Percentiles rank a stretch among this genome's conserved stretches.
Evolutionary conservation across 2,113 vertebrate genomes (phyloP).

Genomic region (Stegastes partitus): DNA sequence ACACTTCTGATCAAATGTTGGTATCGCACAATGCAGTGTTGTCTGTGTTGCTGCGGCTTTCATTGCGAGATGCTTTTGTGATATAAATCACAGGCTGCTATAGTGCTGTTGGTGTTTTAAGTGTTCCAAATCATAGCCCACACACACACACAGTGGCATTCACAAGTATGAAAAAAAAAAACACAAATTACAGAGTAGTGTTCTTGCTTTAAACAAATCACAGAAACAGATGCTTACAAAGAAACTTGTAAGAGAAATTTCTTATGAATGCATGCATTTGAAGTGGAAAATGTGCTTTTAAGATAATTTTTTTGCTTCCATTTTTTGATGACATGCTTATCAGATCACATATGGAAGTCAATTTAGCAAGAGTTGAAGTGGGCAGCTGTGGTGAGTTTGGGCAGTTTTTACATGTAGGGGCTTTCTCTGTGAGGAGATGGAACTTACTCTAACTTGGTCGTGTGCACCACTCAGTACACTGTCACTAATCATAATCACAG

Average conservation of each 20-base stretch:
- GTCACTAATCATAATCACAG: too few relatives aligned
- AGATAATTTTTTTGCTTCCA: background rate
- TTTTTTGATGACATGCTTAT: too few relatives aligned
- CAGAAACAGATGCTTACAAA: conserved; percentile 17
- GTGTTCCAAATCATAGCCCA: conserved; percentile 38
- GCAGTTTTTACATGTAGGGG: background rate
- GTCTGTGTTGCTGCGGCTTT: conserved; percentile 23
- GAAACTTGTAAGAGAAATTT: background rate
- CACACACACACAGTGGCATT: conserved; percentile 30
- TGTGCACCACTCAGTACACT: too few relatives aligned
- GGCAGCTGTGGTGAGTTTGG: background rate
- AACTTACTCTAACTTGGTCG: background rate
- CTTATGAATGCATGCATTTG: conserved; percentile 10
- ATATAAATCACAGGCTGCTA: conserved; percentile 51
- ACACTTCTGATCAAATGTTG: conserved; percentile 56
- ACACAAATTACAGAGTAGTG: conserved; percentile 24
- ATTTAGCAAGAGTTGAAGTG: background rate
- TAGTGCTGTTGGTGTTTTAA: conserved; percentile 25
- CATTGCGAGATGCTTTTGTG: conserved; percentile 25
- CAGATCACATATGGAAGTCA: background rate
- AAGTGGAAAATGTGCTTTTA: background rate
- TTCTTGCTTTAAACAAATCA: conserved; percentile 19
- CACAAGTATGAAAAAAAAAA: conserved; percentile 14
- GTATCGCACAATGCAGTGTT: conserved; percentile 33
- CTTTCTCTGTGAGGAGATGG: background rate